A percentile compares a stretch with the other conserved stretches of the same genome.
These are phyloP conservation scores for Sycophaga agraensis DNA, from an alignment of 1,140 invertebrate species.

Conservation along the genomic window DNA sequence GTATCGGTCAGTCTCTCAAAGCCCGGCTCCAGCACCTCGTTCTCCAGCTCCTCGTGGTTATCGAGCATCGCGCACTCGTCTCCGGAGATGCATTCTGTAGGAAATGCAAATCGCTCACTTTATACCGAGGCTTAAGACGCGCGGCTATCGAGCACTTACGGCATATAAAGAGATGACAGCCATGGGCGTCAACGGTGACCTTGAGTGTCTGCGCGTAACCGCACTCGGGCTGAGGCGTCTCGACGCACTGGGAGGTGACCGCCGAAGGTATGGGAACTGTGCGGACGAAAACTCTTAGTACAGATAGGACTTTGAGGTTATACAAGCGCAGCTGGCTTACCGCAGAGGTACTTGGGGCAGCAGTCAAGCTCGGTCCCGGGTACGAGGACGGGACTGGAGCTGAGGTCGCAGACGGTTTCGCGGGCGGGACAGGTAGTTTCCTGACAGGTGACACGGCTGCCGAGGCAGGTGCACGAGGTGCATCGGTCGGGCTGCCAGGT, in stretches of 20 bases:
- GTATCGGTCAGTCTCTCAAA: constrained; percentile 61
- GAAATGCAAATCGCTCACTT: neutral
- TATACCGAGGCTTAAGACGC: no score
- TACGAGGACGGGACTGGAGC: constrained; percentile 57
- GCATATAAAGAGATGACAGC: constrained; percentile 71
- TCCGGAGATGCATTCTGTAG: constrained; percentile 67
- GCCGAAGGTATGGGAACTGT: no score
- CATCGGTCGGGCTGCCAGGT: constrained; percentile 71
- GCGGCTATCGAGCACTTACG: constrained; percentile 56
- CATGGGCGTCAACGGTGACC: constrained; percentile 60
- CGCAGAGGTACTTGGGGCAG: constrained; percentile 70
- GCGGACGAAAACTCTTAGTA: no score
- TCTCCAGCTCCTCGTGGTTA: constrained; percentile 47
- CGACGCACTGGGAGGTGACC: constrained; percentile 63
- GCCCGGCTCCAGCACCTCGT: constrained; percentile 60
- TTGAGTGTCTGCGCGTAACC: constrained; percentile 71
- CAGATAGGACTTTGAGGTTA: no score
- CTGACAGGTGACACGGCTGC: constrained; percentile 60
- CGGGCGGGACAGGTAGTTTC: constrained; percentile 61
- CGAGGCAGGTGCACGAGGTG: constrained; percentile 72
- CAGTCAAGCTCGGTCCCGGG: constrained; percentile 63
- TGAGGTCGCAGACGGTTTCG: constrained; percentile 63
- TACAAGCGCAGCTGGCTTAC: no score
- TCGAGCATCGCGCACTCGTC: constrained; percentile 65
- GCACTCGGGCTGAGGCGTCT: constrained; percentile 67